phyloP scores from a whole-genome alignment of 2,113 vertebrate species.

The Ochotona princeps region DNA sequence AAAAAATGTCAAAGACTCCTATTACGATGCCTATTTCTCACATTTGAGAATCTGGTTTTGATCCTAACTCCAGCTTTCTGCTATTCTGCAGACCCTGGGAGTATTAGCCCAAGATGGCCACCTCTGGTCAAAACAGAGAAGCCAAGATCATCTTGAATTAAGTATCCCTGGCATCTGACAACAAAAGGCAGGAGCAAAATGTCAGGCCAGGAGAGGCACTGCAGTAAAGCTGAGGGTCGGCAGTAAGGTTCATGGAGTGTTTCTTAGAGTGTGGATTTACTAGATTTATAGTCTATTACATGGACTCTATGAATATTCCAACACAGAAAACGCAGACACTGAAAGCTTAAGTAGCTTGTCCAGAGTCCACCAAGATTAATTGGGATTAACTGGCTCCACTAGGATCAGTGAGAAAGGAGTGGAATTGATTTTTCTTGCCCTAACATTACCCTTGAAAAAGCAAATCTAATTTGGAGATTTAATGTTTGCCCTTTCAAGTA shows the following conservation, averaged over 20 bases:
- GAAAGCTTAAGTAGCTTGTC: neutral
- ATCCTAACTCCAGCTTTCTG: too few species aligned
- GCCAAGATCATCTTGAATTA: neutral
- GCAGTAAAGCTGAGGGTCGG: neutral
- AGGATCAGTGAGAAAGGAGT: neutral
- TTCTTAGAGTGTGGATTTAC: neutral
- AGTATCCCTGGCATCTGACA: neutral
- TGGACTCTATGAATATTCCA: neutral
- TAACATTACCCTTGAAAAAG: slow-evolving; percentile 6
- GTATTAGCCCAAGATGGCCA: neutral
- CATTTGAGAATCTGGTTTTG: too few species aligned
- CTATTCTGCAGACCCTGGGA: too few species aligned
- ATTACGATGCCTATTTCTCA: too few species aligned
- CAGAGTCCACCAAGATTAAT: neutral
- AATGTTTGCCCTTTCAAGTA: slow-evolving; percentile 4
- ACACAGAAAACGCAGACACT: slow-evolving; percentile 10
- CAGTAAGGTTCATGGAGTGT: neutral
- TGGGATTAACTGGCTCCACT: neutral
- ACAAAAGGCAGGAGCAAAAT: neutral
- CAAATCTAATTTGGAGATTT: neutral
- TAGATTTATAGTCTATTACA: neutral
- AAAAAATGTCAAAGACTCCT: too few species aligned
- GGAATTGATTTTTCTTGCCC: slow-evolving; percentile 24
- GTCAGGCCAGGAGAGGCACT: neutral
- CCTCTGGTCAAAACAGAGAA: neutral